Evolutionary conservation across 2,888 invertebrate species (phyloP).

Genomic region (Heliconius charithonia): DNA sequence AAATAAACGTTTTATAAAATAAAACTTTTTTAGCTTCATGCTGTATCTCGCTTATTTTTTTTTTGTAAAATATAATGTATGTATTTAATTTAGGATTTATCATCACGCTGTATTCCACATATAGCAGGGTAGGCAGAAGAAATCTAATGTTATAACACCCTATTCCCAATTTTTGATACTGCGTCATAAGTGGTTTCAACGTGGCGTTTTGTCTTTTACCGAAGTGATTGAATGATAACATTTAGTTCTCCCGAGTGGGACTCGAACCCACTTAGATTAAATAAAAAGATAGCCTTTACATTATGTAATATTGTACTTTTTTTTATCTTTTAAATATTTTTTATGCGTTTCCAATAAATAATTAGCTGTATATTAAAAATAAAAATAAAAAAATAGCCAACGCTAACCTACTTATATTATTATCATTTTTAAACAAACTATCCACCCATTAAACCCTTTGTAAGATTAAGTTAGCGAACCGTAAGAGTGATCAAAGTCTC

Average conservation of each 20-base stretch:
- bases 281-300: no score
- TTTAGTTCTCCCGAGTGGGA: neutral
- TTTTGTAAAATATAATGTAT: no score
- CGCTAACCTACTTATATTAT: constrained; percentile 35
- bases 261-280: neutral
- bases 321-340: neutral
- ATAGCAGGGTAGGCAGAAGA: neutral
- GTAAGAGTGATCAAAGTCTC: constrained; percentile 67
- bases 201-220: neutral
- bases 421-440: constrained; percentile 27
- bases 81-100: no score
- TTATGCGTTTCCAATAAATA: neutral
- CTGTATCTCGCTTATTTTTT: no score
- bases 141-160: neutral
- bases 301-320: no score
- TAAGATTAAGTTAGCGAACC: constrained; percentile 60
- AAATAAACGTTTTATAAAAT: neutral
- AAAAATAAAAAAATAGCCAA: constrained; percentile 2
- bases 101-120: neutral
- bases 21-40: neutral
- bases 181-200: no score
- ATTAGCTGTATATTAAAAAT: neutral
- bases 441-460: constrained; percentile 55
- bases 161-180: no score
- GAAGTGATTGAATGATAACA: neutral